Percentiles rank a stretch among this genome's conserved stretches.
phyloP scores from a whole-genome alignment of 1,140 invertebrate species.

The Cylas formicarius region DNA sequence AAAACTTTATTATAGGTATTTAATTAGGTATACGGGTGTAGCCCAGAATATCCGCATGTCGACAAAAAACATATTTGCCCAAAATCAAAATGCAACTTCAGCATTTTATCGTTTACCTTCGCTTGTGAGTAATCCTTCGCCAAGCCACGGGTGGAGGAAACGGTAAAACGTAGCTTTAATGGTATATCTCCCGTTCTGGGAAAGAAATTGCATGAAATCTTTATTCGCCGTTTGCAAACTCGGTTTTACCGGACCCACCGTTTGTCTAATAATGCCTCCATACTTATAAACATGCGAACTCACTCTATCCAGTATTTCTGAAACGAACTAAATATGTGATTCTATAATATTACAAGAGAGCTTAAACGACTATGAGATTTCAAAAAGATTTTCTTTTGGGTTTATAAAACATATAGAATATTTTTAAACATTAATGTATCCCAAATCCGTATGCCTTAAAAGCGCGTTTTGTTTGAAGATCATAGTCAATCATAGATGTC shows the following conservation, averaged over 20 bases:
- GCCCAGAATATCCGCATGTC: no score
- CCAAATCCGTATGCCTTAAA: background rate
- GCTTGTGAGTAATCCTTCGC: constrained; percentile 5
- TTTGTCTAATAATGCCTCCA: constrained; percentile 13
- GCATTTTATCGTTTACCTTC: no score
- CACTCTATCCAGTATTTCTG: constrained; percentile 9
- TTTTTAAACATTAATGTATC: background rate
- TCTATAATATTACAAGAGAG: background rate
- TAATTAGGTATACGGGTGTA: no score
- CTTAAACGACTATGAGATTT: background rate
- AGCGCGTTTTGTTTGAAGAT: constrained; percentile 1
- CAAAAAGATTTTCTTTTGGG: background rate
- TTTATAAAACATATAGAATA: background rate
- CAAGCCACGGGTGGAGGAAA: background rate
- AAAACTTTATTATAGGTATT: no score
- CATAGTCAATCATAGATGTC: constrained; percentile 10
- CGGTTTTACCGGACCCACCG: constrained; percentile 14
- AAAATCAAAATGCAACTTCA: no score
- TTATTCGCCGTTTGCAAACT: constrained; percentile 6
- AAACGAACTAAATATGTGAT: background rate
- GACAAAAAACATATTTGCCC: no score
- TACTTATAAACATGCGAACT: constrained; percentile 5
- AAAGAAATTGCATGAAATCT: constrained; percentile 11
- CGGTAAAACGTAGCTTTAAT: constrained; percentile 7
- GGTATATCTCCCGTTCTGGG: constrained; percentile 1